A percentile compares a stretch with the other conserved stretches of the same genome.
Conservation (phyloP, 2,888 invertebrate species). For the Beris morrisii region DNA sequence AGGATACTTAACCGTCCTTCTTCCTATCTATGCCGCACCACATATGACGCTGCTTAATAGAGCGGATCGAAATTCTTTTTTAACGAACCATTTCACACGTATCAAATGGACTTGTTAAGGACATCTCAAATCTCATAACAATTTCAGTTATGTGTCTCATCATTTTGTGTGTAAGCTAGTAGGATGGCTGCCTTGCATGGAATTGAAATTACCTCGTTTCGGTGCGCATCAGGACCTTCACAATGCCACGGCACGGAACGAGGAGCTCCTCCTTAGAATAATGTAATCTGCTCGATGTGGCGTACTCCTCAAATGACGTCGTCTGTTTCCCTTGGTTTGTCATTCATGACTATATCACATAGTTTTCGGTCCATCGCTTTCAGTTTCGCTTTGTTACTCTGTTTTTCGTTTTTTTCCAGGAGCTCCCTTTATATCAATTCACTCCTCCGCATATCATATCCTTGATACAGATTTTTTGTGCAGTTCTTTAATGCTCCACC, state of each 20-base stretch:
- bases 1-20: too few relatives aligned
- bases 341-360: constrained; percentile 37
- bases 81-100: constrained; percentile 37
- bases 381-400: constrained; percentile 26
- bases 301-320: constrained; percentile 35
- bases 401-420: constrained; percentile 2
- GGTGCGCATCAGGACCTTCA: constrained; percentile 27
- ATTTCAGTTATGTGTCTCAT: constrained; percentile 37
- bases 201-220: constrained; percentile 37
- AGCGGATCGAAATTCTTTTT: constrained; percentile 12
- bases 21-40: neutral
- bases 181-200: neutral
- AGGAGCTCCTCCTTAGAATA: neutral
- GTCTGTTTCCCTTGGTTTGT: constrained; percentile 36
- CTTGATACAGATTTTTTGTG: constrained; percentile 4
- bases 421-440: neutral
- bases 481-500: neutral
- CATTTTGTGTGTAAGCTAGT: constrained; percentile 30
- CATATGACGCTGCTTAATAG: constrained; percentile 13
- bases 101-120: constrained; percentile 38
- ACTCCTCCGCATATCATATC: neutral
- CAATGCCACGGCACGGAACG: neutral
- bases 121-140: constrained; percentile 32
- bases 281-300: constrained; percentile 35
- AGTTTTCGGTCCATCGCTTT: constrained; percentile 39